A percentile compares a stretch with the other conserved stretches of the same genome.
Evolutionary conservation across 2,113 vertebrate genomes (phyloP).

Genomic region (Leiothrix lutea): DNA sequence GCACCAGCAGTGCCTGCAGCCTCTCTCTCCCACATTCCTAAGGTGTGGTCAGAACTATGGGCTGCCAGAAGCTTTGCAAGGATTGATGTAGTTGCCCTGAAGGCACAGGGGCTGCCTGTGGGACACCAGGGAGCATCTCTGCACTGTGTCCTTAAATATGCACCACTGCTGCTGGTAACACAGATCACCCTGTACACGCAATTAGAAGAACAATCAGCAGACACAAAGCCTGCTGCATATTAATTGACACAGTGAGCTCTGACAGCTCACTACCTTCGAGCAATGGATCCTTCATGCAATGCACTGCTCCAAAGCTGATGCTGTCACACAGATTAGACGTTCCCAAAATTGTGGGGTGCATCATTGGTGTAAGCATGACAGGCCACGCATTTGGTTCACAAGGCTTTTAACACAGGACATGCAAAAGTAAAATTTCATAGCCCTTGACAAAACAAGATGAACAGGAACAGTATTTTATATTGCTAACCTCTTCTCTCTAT

Average conservation of each 20-base stretch:
- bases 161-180: background rate
- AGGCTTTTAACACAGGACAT: background rate
- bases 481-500: background rate
- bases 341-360: background rate
- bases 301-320: background rate
- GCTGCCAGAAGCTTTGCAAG: background rate
- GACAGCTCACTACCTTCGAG: background rate
- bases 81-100: background rate
- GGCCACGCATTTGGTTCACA: fast-evolving
- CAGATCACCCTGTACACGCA: background rate
- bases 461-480: background rate
- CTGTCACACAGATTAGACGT: background rate
- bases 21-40: background rate
- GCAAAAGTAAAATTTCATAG: background rate
- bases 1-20: background rate
- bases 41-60: fast-evolving
- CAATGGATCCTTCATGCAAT: background rate
- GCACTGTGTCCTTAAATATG: background rate
- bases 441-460: background rate
- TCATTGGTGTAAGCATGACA: background rate
- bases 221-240: slow-evolving; percentile 1
- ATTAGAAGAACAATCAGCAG: background rate
- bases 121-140: background rate
- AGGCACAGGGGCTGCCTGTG: background rate
- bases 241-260: background rate